Evolutionary conservation across 2,113 vertebrate genomes (phyloP).

Genomic region (Cynocephalus volans): DNA sequence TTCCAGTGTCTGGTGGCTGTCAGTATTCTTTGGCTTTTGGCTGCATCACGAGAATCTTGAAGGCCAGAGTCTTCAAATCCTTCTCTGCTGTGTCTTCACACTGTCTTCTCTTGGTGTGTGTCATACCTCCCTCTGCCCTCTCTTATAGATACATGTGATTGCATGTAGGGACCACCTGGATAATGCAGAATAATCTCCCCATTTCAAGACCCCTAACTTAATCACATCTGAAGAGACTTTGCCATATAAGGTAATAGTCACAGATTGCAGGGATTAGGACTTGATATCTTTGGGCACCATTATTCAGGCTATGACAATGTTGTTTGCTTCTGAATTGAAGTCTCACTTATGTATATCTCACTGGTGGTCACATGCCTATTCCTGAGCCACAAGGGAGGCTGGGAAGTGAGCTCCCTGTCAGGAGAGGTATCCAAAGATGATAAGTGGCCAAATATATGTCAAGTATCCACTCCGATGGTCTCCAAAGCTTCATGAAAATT

Average conservation of each 20-base stretch:
- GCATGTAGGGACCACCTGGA: neutral
- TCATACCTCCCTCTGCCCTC: neutral
- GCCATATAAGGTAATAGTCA: neutral
- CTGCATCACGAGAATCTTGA: neutral
- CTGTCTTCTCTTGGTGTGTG: neutral
- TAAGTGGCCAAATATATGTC: neutral
- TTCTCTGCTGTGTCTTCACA: neutral
- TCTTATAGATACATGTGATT: neutral
- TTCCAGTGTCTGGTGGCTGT: neutral
- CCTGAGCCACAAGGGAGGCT: neutral
- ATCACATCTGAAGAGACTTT: conserved; percentile 2
- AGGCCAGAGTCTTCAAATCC: neutral
- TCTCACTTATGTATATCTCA: neutral
- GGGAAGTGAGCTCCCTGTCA: neutral
- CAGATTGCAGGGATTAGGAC: neutral
- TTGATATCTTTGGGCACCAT: neutral
- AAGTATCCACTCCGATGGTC: neutral
- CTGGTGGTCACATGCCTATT: neutral
- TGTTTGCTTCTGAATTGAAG: conserved; percentile 9
- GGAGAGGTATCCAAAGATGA: conserved; percentile 11
- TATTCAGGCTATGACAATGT: neutral
- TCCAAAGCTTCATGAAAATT: neutral
- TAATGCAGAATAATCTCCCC: neutral
- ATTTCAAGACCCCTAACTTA: neutral
- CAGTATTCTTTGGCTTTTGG: neutral